Evolutionary conservation across 2,113 vertebrate genomes (phyloP).

Genomic region (Cisticola juncidis): DNA sequence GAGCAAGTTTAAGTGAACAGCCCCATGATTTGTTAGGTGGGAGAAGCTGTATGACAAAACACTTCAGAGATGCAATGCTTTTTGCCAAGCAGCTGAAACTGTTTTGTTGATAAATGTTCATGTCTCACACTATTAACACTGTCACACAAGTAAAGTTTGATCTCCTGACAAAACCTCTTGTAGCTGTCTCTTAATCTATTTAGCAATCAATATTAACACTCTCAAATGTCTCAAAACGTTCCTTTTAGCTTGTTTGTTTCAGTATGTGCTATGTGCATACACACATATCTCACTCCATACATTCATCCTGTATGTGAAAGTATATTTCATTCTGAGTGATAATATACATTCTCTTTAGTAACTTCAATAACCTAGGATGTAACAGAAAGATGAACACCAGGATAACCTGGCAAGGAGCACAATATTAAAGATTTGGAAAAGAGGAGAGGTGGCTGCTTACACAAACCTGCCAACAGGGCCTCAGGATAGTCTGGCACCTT

Average conservation of each 20-base stretch:
- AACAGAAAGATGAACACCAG: background rate
- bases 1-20: slow-evolving; percentile 60
- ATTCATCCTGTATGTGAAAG: background rate
- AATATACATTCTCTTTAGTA: background rate
- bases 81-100: slow-evolving; percentile 68
- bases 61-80: slow-evolving; percentile 59
- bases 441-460: background rate
- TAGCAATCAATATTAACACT: slow-evolving; percentile 70
- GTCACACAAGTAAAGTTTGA: slow-evolving; percentile 64
- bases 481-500: background rate
- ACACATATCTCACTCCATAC: slow-evolving; percentile 35
- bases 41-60: slow-evolving; percentile 58
- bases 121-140: slow-evolving; percentile 48
- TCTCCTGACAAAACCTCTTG: slow-evolving; percentile 67
- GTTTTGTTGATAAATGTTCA: slow-evolving; percentile 67
- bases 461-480: background rate
- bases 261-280: background rate
- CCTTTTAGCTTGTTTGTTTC: slow-evolving; percentile 37
- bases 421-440: background rate
- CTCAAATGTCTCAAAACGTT: slow-evolving; percentile 58
- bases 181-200: slow-evolving; percentile 74
- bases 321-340: slow-evolving; percentile 59
- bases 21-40: slow-evolving; percentile 74
- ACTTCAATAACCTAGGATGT: background rate
- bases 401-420: background rate